These are phyloP conservation scores for Gambusia affinis DNA, from an alignment of 2,113 vertebrate genomes.

Conservation along the genomic window DNA sequence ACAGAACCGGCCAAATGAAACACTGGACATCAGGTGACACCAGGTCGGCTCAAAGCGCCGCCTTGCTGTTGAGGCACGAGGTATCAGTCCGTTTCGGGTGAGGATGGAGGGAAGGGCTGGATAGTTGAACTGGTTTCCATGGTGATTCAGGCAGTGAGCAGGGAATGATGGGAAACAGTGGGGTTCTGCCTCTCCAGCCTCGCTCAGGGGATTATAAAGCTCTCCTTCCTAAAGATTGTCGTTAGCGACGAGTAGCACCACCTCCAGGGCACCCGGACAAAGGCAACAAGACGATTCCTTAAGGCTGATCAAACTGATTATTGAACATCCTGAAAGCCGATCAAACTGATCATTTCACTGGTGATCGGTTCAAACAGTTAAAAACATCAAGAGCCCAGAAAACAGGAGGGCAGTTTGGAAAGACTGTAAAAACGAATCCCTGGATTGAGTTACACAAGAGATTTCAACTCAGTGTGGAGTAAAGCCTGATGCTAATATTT, in stretches of 20 bases:
- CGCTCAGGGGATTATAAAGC: constrained; percentile 25
- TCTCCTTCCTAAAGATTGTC: constrained; percentile 67
- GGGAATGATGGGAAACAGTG: constrained; percentile 28
- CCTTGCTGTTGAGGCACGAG: constrained; percentile 95
- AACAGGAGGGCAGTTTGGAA: constrained; percentile 11
- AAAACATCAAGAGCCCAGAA: constrained; percentile 2
- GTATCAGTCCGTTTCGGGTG: constrained; percentile 72
- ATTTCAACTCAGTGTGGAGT: not conserved
- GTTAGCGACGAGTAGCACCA: constrained; percentile 26
- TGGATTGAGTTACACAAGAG: constrained; percentile 3
- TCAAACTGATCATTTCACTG: not conserved
- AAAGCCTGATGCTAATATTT: not conserved
- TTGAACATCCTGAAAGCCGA: not conserved
- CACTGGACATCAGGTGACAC: constrained; percentile 76
- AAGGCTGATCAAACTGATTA: constrained; percentile 7
- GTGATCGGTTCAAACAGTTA: not conserved
- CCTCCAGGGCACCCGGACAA: constrained; percentile 26
- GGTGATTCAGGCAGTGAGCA: constrained; percentile 30
- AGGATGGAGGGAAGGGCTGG: constrained; percentile 14
- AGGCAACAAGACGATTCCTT: constrained; percentile 27
- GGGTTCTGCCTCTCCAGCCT: constrained; percentile 17
- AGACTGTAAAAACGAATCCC: constrained; percentile 5
- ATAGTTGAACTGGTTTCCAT: constrained; percentile 12
- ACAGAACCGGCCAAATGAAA: constrained; percentile 74
- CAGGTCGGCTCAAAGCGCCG: constrained; percentile 70